These are phyloP conservation scores for Eupsilia transversa DNA, from an alignment of 2,888 invertebrate genomes.

Conservation along the genomic window DNA sequence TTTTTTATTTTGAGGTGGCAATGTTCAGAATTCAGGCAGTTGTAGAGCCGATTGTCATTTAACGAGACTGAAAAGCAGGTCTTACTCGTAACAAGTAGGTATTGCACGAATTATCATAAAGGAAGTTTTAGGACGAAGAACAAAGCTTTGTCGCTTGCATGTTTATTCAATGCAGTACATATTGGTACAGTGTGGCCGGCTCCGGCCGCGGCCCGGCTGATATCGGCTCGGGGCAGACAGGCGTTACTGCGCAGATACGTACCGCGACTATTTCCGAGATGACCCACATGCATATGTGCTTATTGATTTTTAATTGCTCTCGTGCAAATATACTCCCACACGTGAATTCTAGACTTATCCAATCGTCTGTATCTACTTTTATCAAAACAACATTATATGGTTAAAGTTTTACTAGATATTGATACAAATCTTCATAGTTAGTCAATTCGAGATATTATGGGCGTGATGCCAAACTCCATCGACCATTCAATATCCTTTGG, in stretches of 20 bases:
- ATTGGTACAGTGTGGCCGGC: conserved; percentile 30
- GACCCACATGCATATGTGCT: conserved; percentile 64
- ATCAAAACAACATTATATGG: conserved; percentile 24
- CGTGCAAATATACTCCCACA: conserved; percentile 46
- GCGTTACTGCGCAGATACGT: conserved; percentile 64
- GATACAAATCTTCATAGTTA: conserved; percentile 47
- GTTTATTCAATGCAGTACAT: conserved; percentile 36
- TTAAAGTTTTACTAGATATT: conserved; percentile 24
- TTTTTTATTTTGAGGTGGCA: not conserved
- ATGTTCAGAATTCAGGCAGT: not conserved
- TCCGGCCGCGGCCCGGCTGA: conserved; percentile 48
- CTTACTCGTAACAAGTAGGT: conserved; percentile 3
- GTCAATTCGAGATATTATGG: conserved; percentile 38
- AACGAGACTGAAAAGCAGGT: not conserved
- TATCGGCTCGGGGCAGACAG: conserved; percentile 53
- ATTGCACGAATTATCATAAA: not conserved
- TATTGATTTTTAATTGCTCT: conserved; percentile 68
- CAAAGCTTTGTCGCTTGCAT: conserved; percentile 26
- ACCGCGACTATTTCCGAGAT: conserved; percentile 62
- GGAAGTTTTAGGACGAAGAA: conserved; percentile 22
- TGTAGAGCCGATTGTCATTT: not conserved
- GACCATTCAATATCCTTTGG: conserved; percentile 55
- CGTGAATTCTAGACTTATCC: conserved; percentile 20
- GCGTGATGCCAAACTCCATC: conserved; percentile 56
- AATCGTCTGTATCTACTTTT: conserved; percentile 6